These are phyloP conservation scores for Frieseomelitta varia DNA, from an alignment of 1,140 invertebrate genomes.

Conservation along the genomic window DNA sequence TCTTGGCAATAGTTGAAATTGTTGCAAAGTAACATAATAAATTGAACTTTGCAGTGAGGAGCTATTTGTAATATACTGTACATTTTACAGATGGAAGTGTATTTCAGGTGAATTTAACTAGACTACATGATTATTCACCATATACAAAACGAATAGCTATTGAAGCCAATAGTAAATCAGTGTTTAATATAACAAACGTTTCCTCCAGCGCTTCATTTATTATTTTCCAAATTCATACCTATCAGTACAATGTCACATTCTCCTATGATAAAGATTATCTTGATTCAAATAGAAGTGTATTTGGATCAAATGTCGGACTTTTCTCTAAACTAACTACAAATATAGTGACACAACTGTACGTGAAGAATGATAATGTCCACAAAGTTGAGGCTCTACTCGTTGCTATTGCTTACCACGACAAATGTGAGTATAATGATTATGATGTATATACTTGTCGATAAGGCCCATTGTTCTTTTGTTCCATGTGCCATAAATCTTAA, in stretches of 20 bases:
- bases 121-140: conserved; percentile 30
- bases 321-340: conserved; percentile 72
- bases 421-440: conserved; percentile 80
- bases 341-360: conserved; percentile 70
- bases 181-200: conserved; percentile 81
- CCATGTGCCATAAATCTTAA: not conserved
- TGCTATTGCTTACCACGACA: conserved; percentile 82
- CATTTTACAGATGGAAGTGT: conserved; percentile 55
- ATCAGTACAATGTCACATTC: conserved; percentile 84
- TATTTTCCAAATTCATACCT: conserved; percentile 86
- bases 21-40: not conserved
- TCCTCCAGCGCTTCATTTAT: conserved; percentile 83
- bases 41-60: not conserved
- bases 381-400: conserved; percentile 81
- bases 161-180: conserved; percentile 64
- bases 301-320: conserved; percentile 86
- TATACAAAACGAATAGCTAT: conserved; percentile 62
- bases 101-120: conserved; percentile 41
- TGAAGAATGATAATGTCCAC: conserved; percentile 77
- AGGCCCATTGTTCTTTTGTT: not conserved
- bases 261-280: conserved; percentile 79
- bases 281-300: conserved; percentile 72
- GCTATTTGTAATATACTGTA: conserved; percentile 17
- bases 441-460: not conserved
- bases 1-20: not conserved